Conservation (phyloP, 2,113 vertebrate genomes). For the Haemorhous mexicanus region DNA sequence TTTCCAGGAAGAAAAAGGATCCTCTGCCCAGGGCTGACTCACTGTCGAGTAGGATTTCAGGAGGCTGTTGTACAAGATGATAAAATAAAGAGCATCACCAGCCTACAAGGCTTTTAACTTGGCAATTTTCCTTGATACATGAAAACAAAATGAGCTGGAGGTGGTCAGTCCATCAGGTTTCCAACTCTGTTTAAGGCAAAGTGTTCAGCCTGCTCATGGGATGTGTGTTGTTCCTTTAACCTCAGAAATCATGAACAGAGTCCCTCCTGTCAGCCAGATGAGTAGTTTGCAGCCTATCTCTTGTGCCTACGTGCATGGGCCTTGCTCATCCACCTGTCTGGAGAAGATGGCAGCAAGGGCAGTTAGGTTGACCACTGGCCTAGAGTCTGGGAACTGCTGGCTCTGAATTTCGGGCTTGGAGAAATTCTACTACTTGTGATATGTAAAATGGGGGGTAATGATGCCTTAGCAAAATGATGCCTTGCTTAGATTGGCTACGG, state of each 20-base stretch:
- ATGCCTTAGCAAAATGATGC: neutral
- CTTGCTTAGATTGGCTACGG: neutral
- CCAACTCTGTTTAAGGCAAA: neutral
- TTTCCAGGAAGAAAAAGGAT: neutral
- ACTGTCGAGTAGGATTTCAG: neutral
- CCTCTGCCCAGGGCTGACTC: neutral
- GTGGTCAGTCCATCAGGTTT: neutral
- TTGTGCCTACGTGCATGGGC: neutral
- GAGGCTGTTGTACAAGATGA: neutral
- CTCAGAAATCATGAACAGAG: neutral
- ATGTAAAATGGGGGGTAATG: neutral
- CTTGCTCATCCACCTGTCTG: neutral
- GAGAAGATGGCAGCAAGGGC: neutral
- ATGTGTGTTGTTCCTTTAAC: neutral
- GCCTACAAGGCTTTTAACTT: neutral
- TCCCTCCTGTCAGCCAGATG: neutral
- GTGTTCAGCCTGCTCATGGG: neutral
- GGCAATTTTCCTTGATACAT: neutral
- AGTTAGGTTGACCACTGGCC: neutral
- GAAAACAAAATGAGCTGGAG: neutral
- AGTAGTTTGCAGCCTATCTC: neutral
- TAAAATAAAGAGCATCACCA: neutral
- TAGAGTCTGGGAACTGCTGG: neutral
- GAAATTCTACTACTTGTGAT: neutral
- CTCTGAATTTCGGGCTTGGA: neutral